Evolutionary conservation across 92 coral and sea anemone genomes (phyloP), one percentile per base, ranked within the genome.

Genomic region (Umimayanthus kanabou): DNA sequence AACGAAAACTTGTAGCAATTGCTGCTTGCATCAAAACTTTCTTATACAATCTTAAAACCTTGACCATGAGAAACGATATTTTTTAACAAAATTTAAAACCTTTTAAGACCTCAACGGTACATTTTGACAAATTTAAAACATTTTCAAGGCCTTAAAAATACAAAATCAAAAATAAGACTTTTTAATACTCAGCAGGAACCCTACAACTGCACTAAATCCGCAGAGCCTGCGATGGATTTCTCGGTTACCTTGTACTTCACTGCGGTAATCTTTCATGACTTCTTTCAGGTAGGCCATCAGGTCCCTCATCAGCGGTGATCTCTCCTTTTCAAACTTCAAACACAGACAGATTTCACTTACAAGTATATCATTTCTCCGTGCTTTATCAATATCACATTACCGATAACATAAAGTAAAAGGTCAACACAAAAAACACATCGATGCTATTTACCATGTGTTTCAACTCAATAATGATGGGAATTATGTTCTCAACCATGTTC

Each of bases 221-320:
- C 42, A 73, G 29, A 9, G 37, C 16, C 2, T 57, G 29, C 45
- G 37, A 33, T 0, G 37, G 37, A 33, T 33, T 33, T 33, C 2
- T 2, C 37, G 37, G 49, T 64, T 81, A 94, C 96, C 96, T 91
- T 96, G 96, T 49, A 96, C 98, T 87, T 97, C 99, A 74, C 92
- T 87, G 30, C 99, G 95, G 91, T 97, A 97, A 79, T 97, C 99
- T 71, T 97, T 97, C 99, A 97, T 97, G 71, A 97, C 96, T 90
- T 95, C 98, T 88, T 97, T 97, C 67, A 97, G 91, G 47, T 95
- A 97, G 66, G 89, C 81, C 93, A 97, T 92, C 89, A 97, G 88
- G 80, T 97, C 95, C 82, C 89, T 93, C 49, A 97, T 92, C 87
- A 97, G 67, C 5, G 99, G 99, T 2, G 99, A 97, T 57, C 95